Percentiles rank a stretch among this genome's conserved stretches.
Conservation (phyloP, 2,113 vertebrate genomes). For the Nyctereutes procyonoides region DNA sequence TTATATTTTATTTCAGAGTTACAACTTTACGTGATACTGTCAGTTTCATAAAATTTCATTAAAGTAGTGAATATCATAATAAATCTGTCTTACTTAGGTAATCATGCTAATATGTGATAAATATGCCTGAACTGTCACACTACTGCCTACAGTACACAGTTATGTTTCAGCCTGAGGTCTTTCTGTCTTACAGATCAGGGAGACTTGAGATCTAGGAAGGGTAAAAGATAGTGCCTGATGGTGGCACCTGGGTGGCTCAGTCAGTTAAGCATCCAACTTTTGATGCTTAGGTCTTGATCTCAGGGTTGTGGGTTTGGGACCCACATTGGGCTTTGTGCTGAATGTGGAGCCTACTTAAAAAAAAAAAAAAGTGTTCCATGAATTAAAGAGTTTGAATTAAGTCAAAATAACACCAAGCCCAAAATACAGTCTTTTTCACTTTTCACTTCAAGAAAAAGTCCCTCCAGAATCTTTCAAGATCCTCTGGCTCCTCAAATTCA, state of each 20-base stretch:
- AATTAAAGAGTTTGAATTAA: neutral
- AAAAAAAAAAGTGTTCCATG: neutral
- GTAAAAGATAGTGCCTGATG: neutral
- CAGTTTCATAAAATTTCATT: neutral
- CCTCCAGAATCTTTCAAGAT: neutral
- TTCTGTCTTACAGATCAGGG: conserved; percentile 73
- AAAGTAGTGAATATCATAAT: neutral
- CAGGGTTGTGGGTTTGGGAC: neutral
- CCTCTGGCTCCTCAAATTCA: neutral
- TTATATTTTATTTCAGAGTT: conserved; percentile 11
- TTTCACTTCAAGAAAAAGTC: neutral
- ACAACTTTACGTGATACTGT: neutral
- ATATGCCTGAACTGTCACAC: neutral
- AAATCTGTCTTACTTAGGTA: neutral
- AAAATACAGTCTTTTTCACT: neutral
- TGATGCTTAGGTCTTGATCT: neutral
- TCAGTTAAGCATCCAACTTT: neutral
- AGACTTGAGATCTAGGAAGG: neutral
- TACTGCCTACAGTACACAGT: neutral
- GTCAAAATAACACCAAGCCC: neutral
- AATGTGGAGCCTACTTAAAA: neutral
- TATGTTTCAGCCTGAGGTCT: neutral
- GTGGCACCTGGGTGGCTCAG: neutral
- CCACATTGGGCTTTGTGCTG: neutral
- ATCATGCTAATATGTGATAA: neutral